Conservation (phyloP, 2,113 vertebrate genomes). For the Callipepla squamata region DNA sequence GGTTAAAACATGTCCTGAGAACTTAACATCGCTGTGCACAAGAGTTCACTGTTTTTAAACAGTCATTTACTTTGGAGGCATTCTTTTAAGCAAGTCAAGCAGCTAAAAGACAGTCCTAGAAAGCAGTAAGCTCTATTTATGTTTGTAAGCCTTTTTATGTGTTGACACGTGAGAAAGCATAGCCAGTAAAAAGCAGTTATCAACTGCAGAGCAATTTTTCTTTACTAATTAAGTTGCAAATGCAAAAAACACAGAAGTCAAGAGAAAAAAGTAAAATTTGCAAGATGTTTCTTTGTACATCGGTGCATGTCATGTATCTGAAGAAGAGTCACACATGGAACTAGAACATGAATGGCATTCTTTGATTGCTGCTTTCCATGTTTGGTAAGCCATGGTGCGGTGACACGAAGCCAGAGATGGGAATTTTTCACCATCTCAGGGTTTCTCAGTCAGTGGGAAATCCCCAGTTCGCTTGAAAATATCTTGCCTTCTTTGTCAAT, state of each 20-base stretch:
- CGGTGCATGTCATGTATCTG: background rate
- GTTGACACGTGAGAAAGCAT: background rate
- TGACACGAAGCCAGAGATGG: background rate
- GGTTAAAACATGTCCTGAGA: background rate
- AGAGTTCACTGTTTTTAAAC: background rate
- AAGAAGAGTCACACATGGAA: background rate
- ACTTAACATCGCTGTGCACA: background rate
- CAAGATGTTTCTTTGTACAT: background rate
- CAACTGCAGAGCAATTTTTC: background rate
- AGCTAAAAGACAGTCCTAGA: background rate
- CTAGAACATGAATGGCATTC: background rate
- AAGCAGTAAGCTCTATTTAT: background rate
- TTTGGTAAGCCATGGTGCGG: background rate
- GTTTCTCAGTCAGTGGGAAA: conserved; percentile 29
- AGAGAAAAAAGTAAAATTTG: background rate
- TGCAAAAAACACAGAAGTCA: background rate
- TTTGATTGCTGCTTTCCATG: background rate
- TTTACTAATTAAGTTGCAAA: background rate
- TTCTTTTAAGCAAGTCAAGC: background rate
- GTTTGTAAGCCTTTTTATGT: background rate
- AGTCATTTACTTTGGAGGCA: background rate
- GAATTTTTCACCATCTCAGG: background rate
- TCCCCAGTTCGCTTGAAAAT: background rate
- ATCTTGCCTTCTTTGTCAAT: background rate
- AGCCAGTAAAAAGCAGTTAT: background rate